Evolutionary conservation across 2,113 vertebrate genomes (phyloP).

Genomic region (Holacanthus passer): DNA sequence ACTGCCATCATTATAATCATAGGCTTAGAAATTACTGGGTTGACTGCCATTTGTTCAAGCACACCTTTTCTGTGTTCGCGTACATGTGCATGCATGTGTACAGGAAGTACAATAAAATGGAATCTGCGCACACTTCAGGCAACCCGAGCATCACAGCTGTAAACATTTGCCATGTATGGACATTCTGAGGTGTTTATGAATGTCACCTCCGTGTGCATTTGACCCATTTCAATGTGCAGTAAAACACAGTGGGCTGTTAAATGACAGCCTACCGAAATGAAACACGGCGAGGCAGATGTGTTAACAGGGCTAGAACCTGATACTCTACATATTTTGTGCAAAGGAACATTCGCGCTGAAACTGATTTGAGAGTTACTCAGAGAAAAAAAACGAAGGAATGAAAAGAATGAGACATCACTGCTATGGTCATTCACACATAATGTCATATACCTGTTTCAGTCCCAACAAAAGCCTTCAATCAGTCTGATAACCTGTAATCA

Average conservation of each 20-base stretch:
- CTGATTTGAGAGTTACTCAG: background rate
- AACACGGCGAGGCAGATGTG: background rate
- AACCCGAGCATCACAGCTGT: background rate
- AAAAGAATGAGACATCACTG: background rate
- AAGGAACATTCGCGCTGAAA: conserved; percentile 11
- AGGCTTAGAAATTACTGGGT: conserved; percentile 13
- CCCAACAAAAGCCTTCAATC: background rate
- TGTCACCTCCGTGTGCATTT: background rate
- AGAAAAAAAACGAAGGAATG: conserved; percentile 23
- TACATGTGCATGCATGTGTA: conserved; percentile 1
- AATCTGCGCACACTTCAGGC: background rate
- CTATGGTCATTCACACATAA: background rate
- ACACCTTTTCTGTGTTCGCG: conserved; percentile 3
- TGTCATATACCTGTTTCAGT: background rate
- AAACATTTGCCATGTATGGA: background rate
- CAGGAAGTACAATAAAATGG: background rate
- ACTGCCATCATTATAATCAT: conserved; percentile 38
- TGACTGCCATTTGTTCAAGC: conserved; percentile 32
- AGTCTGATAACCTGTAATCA: background rate
- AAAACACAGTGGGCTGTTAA: conserved; percentile 29
- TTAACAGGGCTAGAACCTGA: conserved; percentile 34
- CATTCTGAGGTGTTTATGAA: background rate
- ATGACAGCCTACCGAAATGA: conserved; percentile 25
- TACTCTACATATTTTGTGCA: conserved; percentile 33
- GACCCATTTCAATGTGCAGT: conserved; percentile 31